Evolutionary conservation across 2,797 vertebrate species (phyloP).

Genomic region (Nothura maculosa): DNA sequence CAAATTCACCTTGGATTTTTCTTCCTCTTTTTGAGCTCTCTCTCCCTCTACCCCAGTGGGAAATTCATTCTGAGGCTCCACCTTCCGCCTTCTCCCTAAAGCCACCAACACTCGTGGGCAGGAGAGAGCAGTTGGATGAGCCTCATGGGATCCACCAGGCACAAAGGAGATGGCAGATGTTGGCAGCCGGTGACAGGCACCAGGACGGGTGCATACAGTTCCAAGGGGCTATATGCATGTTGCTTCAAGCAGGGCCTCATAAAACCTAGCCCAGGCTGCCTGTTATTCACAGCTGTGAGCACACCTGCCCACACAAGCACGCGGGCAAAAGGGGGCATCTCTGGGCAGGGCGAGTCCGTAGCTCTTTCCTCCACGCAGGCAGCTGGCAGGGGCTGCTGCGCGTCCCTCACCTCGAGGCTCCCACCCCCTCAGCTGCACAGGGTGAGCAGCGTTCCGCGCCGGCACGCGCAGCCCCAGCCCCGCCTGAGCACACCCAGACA

Average conservation of each 20-base stretch:
- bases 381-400: background rate
- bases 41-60: background rate
- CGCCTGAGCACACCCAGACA: background rate
- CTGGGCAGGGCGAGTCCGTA: background rate
- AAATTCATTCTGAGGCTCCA: background rate
- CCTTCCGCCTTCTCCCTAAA: background rate
- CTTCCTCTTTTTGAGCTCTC: background rate
- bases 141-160: background rate
- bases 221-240: background rate
- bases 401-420: rapidly evolving
- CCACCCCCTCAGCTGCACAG: rapidly evolving
- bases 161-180: background rate
- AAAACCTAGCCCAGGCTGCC: background rate
- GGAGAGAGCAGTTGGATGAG: background rate
- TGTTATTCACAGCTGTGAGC: background rate
- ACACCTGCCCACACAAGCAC: background rate
- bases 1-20: background rate
- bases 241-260: background rate
- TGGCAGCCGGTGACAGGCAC: background rate
- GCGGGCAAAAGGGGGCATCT: background rate
- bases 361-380: background rate
- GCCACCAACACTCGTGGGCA: background rate
- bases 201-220: background rate
- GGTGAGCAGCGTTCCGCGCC: background rate
- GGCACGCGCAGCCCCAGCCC: background rate